Conservation (phyloP, 2,888 invertebrate species). For the Pimpla rufipes region DNA sequence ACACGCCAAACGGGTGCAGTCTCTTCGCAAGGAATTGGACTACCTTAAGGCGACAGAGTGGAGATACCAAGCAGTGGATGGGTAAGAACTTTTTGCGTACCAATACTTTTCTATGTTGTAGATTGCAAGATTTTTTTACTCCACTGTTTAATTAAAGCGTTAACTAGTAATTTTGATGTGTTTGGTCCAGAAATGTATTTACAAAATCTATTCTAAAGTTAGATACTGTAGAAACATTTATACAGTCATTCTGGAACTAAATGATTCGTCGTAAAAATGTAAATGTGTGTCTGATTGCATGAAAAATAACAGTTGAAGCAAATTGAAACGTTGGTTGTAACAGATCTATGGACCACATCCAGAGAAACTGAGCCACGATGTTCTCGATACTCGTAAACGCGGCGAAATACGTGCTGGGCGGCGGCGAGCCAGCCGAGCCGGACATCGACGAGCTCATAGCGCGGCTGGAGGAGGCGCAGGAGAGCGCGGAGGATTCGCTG, state of each 20-base stretch:
- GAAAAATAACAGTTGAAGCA: not conserved
- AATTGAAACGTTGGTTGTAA: not conserved
- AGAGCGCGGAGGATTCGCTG: constrained; percentile 34
- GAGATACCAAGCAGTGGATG: constrained; percentile 89
- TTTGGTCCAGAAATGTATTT: not conserved
- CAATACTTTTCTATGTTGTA: no score
- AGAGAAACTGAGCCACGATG: constrained; percentile 82
- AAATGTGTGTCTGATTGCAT: no score
- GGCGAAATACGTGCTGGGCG: constrained; percentile 67
- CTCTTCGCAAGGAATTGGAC: constrained; percentile 91
- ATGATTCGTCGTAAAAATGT: not conserved
- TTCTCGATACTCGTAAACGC: constrained; percentile 84
- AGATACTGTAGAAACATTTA: no score
- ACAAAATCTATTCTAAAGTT: no score
- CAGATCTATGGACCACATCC: constrained; percentile 71
- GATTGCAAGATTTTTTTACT: not conserved
- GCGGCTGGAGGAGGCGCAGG: constrained; percentile 67
- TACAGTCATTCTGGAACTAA: no score
- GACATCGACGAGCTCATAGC: constrained; percentile 74
- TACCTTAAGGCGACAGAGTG: constrained; percentile 93
- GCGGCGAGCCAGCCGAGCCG: constrained; percentile 56
- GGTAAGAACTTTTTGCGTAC: constrained; percentile 46
- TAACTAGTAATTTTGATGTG: not conserved
- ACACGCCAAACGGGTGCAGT: constrained; percentile 90
- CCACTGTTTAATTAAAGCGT: not conserved